Evolutionary conservation across 2,888 invertebrate genomes (phyloP), one percentile per base, ranked within the genome.

Genomic region (Eumacrocentrus americanus): DNA sequence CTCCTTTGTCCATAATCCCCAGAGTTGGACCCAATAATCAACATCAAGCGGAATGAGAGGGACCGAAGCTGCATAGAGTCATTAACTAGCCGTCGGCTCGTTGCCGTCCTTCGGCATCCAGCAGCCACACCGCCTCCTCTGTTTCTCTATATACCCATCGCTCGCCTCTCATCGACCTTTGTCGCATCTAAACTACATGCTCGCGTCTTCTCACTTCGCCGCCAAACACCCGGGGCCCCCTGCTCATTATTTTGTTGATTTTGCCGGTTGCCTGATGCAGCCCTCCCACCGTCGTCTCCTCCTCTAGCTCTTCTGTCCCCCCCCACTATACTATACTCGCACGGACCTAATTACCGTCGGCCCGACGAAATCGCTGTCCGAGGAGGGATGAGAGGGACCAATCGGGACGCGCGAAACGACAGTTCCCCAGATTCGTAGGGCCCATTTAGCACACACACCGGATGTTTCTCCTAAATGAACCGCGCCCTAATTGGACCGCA

Each of bases 51-150:
- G 42, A 54, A 42, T 29, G 54, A 20, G 34, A 20, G 12, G 67
- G 70, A 69, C 65, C 66, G 23, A 66, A 70, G 71, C 67, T 70
- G 72, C 74, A 74, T 74, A 75, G 71, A 77, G 74, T 71, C 74
- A 76, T 77, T 76, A 76, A 76, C 71, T 71, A 72, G 68, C 72
- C 71, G 70, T 72, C 68, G 71, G 69, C 71, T 74, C 67, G 71
- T 74, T 74, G 74, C 68, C 70, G 73, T 70, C 37, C 25, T 16
- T 29, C 53, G n/a, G n/a, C n/a, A n/a, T n/a, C n/a, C n/a, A 35
- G 47, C 44, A 51, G 35, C 62, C 64, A 64, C 62, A 56, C 55
- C 58, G 53, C 40, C 42, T 47, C 52, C 50, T 51, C 61, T 60
- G 57, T 56, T 58, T 59, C 57, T 55, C 38, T 60, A 29, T 35